Base-by-base conservation (phyloP, 1,140 invertebrate species). In the Pseudomyrmex flavicornis region DNA sequence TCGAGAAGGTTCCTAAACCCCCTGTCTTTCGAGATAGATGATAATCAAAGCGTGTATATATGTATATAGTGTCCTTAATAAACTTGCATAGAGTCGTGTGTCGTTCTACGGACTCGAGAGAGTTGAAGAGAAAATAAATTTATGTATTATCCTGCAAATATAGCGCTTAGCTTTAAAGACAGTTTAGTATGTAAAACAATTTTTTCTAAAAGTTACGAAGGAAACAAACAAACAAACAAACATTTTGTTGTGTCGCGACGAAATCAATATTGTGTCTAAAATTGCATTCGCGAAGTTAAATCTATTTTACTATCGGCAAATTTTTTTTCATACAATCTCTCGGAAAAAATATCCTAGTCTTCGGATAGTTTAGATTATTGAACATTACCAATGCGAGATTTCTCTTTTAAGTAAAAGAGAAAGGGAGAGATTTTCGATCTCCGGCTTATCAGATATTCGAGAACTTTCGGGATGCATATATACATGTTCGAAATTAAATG, bases 401-500 rank as follows among this genome's bases (percentile, higher is more conserved):
- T 15, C 13, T 4, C 54, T 69, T 69, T 35, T 20, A 58, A 17
- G 1, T 12, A 20, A 13, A 52, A 12, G 50, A 13, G 9, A 56
- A 44, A 58, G 5, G 7, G 35, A 35, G 35, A 35, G 35, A 35
- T 35, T 35, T 58, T 58, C 15, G 15, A 70, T 72, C 7, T 44
- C 9, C 35, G 35, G 15, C 26, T 63, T 65, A 20, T 10, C 52
- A 35, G 35, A 35, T 35, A 35, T 35, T 13, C 0, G 7, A 15
- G 12, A 4, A n/a, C 2, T 72, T 44, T n/a, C 2, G 2, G 54
- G 10, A 44, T 68, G 58, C 58, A 13, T 58, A 68, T 48, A 22
- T 26, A 58, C 20, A 50, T 13, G 3, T 48, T 46, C 75, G 20
- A 83, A 66, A 46, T 77, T 83, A 83, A 83, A 83, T 83, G 62